Evolutionary conservation across 2,888 invertebrate genomes (phyloP).

Genomic region (Agonum fuliginosum): DNA sequence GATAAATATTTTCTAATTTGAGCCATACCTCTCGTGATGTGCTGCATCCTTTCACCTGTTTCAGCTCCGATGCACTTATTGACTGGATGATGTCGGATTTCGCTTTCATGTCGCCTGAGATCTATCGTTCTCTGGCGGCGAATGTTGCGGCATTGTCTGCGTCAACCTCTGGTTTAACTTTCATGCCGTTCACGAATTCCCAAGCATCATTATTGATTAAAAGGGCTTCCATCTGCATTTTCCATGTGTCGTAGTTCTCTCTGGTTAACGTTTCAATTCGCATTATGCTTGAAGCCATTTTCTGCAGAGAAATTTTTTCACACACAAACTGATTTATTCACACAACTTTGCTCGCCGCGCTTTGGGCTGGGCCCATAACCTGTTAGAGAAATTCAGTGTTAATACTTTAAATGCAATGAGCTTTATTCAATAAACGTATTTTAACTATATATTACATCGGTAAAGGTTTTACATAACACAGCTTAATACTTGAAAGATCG

Average conservation of each 20-base stretch:
- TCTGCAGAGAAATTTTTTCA: too few relatives aligned
- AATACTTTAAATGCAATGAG: too few relatives aligned
- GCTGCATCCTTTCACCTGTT: conserved; percentile 65
- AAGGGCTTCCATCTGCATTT: not conserved
- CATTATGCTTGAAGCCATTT: too few relatives aligned
- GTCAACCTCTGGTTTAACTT: not conserved
- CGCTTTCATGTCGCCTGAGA: conserved; percentile 43
- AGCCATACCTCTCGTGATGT: conserved; percentile 69
- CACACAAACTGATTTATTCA: too few relatives aligned
- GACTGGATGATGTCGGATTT: conserved; percentile 63
- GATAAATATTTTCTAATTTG: conserved; percentile 67
- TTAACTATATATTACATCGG: conserved; percentile 64
- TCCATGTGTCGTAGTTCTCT: not conserved
- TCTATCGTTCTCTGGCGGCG: too few relatives aligned
- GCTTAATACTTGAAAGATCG: conserved; percentile 62
- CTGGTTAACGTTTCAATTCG: not conserved
- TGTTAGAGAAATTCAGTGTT: too few relatives aligned
- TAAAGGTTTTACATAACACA: too few relatives aligned
- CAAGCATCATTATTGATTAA: not conserved
- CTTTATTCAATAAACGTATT: too few relatives aligned
- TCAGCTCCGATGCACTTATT: conserved; percentile 65
- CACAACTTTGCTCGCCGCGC: too few relatives aligned
- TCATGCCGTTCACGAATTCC: not conserved
- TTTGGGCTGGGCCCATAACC: too few relatives aligned
- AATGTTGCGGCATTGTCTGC: too few relatives aligned